Evolutionary conservation across 2,113 vertebrate genomes (phyloP).

Genomic region (Gymnogyps californianus): DNA sequence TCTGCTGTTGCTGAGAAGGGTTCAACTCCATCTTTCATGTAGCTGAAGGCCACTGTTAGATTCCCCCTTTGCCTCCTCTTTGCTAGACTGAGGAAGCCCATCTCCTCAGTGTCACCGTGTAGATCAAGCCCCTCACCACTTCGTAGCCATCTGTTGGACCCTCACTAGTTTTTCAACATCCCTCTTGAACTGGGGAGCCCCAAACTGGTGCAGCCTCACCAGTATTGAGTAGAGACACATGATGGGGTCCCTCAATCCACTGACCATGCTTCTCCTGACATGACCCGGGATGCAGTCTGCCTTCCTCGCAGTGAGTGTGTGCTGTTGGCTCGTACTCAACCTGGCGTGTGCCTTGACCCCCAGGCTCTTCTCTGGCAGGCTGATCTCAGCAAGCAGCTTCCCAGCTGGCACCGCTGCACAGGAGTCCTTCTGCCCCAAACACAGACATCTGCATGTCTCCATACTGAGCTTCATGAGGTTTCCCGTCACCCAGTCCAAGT

Average conservation of each 20-base stretch:
- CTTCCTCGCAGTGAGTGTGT: accelerated
- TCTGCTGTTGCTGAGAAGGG: neutral
- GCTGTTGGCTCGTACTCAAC: neutral
- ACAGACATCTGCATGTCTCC: too few relatives aligned
- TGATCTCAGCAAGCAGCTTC: neutral
- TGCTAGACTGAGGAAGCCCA: neutral
- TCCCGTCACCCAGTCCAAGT: neutral
- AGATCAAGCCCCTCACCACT: neutral
- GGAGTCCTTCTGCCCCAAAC: neutral
- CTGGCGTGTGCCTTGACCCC: neutral
- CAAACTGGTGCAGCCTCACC: neutral
- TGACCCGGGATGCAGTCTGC: neutral
- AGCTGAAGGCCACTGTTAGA: neutral
- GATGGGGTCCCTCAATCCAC: too few relatives aligned
- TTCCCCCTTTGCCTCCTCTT: neutral
- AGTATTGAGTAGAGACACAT: neutral
- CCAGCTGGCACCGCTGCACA: accelerated
- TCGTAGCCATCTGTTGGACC: neutral
- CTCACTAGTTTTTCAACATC: neutral
- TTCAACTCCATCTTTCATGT: neutral
- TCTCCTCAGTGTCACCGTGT: neutral
- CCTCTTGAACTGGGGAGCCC: neutral
- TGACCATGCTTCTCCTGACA: neutral
- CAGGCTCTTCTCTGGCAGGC: neutral
- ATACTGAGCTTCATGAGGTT: neutral